Conservation (phyloP, 2,113 vertebrate genomes). For the Prochilodus magdalenae region DNA sequence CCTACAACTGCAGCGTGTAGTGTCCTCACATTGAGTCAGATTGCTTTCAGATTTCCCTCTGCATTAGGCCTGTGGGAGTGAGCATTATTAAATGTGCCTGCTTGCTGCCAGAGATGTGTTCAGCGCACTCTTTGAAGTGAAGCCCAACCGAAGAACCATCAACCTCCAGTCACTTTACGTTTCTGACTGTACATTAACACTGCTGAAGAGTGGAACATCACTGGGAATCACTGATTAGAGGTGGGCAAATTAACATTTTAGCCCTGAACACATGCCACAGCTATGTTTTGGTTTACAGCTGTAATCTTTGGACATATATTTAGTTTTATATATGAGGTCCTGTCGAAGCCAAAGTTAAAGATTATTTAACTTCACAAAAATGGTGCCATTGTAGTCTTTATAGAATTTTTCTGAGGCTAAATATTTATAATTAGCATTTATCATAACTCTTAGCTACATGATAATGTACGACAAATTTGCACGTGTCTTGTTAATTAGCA, state of each 20-base stretch:
- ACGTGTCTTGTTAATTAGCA: not conserved
- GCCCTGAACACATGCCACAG: not conserved
- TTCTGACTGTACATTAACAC: not conserved
- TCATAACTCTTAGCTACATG: too few species aligned
- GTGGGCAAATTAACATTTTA: not conserved
- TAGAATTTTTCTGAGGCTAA: too few species aligned
- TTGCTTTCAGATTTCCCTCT: conserved; percentile 33
- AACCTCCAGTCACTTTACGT: conserved; percentile 58
- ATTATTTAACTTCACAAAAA: too few species aligned
- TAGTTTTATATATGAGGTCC: too few species aligned
- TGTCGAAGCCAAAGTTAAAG: too few species aligned
- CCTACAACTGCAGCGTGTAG: conserved; percentile 25
- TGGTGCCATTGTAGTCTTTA: too few species aligned
- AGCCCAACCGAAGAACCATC: conserved; percentile 63
- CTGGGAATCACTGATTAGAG: not conserved
- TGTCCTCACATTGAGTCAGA: conserved; percentile 26
- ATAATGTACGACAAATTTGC: too few species aligned
- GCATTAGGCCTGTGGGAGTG: conserved; percentile 49
- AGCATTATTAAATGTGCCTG: conserved; percentile 65
- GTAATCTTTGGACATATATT: too few species aligned
- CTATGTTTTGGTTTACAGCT: too few species aligned
- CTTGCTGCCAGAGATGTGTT: conserved; percentile 28
- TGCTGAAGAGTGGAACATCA: not conserved
- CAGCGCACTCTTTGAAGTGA: conserved; percentile 65
- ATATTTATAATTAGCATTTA: too few species aligned